Percentiles rank a stretch among this genome's conserved stretches.
These are phyloP conservation scores for Drosophila fulvimacula DNA, from an alignment of 2,888 invertebrate species.

Conservation along the genomic window DNA sequence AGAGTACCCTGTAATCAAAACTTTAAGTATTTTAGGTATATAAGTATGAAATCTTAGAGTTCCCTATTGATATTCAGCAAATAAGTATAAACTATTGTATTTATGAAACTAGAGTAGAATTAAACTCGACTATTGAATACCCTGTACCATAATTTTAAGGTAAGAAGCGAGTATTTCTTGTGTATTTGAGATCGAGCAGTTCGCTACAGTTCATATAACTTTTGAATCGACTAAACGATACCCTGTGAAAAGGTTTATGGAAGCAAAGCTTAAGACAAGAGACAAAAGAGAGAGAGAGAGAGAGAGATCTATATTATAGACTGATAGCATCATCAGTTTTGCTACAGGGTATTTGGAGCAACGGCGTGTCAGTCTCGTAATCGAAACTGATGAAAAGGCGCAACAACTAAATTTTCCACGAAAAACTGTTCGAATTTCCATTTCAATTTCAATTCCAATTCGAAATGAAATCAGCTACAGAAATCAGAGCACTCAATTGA, in stretches of 20 bases:
- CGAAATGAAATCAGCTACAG: conserved; percentile 47
- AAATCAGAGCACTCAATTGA: conserved; percentile 52
- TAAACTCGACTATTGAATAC: background rate
- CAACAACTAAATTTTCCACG: conserved; percentile 32
- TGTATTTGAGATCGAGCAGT: no score
- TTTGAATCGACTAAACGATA: no score
- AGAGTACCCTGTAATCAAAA: background rate
- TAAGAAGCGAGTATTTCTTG: no score
- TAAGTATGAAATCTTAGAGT: background rate
- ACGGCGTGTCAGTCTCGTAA: conserved; percentile 28
- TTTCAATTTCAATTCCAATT: conserved; percentile 56
- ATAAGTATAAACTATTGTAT: background rate
- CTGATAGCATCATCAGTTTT: background rate
- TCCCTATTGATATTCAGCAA: background rate
- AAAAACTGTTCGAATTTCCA: conserved; percentile 48
- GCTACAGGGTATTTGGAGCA: conserved; percentile 27
- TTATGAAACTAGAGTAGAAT: background rate
- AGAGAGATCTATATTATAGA: background rate
- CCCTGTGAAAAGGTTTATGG: no score
- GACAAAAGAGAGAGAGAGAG: background rate
- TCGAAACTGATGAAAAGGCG: conserved; percentile 48
- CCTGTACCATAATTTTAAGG: no score
- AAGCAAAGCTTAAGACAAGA: background rate
- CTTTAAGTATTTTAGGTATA: background rate
- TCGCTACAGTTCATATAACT: no score